phyloP scores from a whole-genome alignment of 1,140 invertebrate genomes.

The Drosophila neocordata region DNA sequence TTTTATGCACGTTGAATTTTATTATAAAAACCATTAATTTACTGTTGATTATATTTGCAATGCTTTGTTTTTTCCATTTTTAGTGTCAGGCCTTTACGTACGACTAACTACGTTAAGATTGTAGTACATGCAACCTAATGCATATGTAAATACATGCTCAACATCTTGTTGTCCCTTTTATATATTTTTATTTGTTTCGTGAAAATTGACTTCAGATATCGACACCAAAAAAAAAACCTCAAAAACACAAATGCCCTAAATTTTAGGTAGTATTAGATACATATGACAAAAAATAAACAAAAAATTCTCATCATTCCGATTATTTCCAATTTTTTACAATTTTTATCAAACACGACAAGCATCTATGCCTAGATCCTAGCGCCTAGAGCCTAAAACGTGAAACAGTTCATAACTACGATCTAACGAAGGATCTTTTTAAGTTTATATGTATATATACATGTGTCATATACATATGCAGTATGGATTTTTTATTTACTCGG shows the following conservation, averaged over 20 bases:
- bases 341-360: conserved; percentile 59
- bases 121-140: not conserved
- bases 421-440: conserved; percentile 24
- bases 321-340: conserved; percentile 54
- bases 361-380: conserved; percentile 62
- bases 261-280: conserved; percentile 74
- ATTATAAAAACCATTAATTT: conserved; percentile 39
- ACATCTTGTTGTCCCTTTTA: not conserved
- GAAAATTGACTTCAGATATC: conserved; percentile 68
- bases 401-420: conserved; percentile 52
- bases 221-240: conserved; percentile 53
- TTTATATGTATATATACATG: conserved; percentile 15
- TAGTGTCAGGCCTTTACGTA: conserved; percentile 69
- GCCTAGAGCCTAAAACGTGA: conserved; percentile 67
- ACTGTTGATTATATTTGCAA: conserved; percentile 62
- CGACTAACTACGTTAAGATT: conserved; percentile 43
- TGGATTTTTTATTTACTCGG: too few species aligned
- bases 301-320: conserved; percentile 45
- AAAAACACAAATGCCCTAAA: conserved; percentile 41
- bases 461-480: not conserved
- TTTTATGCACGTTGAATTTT: conserved; percentile 33
- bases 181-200: not conserved
- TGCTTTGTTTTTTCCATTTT: conserved; percentile 25
- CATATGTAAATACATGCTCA: not conserved
- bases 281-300: conserved; percentile 60